These are phyloP conservation scores for Bombus vancouverensis DNA, from an alignment of 1,140 invertebrate genomes.

Conservation along the genomic window DNA sequence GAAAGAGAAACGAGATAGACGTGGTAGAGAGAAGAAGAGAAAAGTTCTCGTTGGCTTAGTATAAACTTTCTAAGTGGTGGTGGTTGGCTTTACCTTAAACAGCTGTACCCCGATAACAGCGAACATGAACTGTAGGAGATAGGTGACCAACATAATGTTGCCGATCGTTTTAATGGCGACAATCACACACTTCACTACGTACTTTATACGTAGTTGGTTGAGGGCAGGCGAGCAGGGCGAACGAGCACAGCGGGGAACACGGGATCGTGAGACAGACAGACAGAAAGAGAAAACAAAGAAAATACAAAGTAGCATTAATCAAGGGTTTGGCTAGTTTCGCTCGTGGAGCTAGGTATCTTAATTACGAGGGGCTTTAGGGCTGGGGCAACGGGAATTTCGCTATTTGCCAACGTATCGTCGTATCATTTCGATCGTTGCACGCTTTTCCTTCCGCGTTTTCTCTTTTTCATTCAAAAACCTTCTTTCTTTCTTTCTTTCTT, in stretches of 20 bases:
- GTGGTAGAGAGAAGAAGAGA: constrained; percentile 22
- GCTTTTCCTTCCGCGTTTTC: background rate
- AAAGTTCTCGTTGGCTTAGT: constrained; percentile 56
- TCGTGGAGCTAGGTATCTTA: constrained; percentile 20
- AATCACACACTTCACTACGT: constrained; percentile 99
- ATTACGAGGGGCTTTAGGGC: constrained; percentile 8
- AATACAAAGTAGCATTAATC: constrained; percentile 79
- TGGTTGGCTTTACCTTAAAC: constrained; percentile 94
- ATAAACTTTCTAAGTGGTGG: constrained; percentile 59
- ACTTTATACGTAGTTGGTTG: constrained; percentile 85
- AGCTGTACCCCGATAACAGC: constrained; percentile 99
- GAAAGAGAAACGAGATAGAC: constrained; percentile 11
- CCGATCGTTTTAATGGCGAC: constrained; percentile 99
- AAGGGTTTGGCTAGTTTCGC: constrained; percentile 51
- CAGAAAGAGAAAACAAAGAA: constrained; percentile 78
- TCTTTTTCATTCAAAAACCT: background rate
- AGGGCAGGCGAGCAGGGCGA: constrained; percentile 78
- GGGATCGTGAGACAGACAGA: constrained; percentile 75
- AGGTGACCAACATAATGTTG: constrained; percentile 99
- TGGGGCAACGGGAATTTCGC: constrained; percentile 27
- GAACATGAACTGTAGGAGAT: constrained; percentile 99
- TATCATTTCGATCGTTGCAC: constrained; percentile 16
- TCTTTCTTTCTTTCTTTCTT: background rate
- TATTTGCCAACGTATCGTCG: constrained; percentile 16
- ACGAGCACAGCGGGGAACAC: constrained; percentile 79